Conservation (phyloP, 1,140 invertebrate species). For the Drosophila arawakana region DNA sequence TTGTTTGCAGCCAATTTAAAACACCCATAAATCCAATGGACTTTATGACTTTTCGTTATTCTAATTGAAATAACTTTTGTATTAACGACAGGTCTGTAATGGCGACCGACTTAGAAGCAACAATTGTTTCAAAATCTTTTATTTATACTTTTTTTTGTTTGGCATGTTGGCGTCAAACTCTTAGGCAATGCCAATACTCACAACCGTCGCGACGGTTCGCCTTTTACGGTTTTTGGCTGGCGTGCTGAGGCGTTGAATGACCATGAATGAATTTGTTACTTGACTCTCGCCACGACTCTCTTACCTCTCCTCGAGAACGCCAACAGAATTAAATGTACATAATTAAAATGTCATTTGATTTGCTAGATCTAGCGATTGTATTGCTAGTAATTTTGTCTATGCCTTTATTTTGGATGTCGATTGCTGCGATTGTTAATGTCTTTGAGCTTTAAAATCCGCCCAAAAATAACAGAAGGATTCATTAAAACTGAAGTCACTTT, state of each 20-base stretch:
- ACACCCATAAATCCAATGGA: background rate
- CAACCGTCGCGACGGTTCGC: constrained; percentile 29
- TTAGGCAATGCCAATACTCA: constrained; percentile 43
- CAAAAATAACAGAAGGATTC: constrained; percentile 37
- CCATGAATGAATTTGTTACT: constrained; percentile 59
- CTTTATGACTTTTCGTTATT: constrained; percentile 19
- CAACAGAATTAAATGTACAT: constrained; percentile 34
- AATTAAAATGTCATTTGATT: constrained; percentile 53
- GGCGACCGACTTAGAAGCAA: constrained; percentile 40
- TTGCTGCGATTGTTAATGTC: background rate
- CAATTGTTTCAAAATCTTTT: constrained; percentile 46
- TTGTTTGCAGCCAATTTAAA: background rate
- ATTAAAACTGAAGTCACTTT: constrained; percentile 25
- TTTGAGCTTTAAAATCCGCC: background rate
- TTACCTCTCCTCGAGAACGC: constrained; percentile 18
- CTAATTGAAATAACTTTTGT: constrained; percentile 19
- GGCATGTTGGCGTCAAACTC: constrained; percentile 47
- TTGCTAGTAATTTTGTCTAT: background rate
- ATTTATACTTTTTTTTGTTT: background rate
- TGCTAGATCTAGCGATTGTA: background rate
- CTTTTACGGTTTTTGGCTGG: constrained; percentile 55
- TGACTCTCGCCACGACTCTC: background rate
- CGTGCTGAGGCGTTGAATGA: constrained; percentile 49
- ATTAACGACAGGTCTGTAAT: constrained; percentile 22
- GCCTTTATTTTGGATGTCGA: background rate